Base-by-base conservation (phyloP, 2,113 vertebrate species). In the Petaurus breviceps region DNA sequence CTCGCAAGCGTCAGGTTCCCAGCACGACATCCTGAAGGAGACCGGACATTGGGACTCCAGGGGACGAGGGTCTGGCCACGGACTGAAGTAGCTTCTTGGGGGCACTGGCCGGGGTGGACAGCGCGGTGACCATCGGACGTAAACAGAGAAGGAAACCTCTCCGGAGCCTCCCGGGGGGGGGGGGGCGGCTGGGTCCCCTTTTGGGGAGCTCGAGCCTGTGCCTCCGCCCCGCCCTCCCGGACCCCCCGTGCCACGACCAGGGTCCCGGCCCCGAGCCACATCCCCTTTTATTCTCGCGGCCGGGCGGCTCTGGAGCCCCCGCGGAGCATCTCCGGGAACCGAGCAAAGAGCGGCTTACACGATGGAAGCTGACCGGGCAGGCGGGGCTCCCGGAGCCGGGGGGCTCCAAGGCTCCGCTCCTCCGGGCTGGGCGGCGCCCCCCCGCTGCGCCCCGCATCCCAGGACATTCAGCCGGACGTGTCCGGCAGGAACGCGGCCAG, bases 141-240 rank as follows among this genome's bases (percentile, higher is more conserved):
- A n/a, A 90, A 89, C 94, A 91, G 31, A 51, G 89, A 37, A 47
- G 89, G 61, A 95, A 92, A 25, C 49, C 25, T n/a, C n/a, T 52
- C 43, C 16, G 10, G 54, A 92, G 93, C 84, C 89, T 52, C 37
- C 93, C 4, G 0, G 3, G 47, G 47, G n/a, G n/a, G n/a, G n/a
- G n/a, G 47, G 2, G 2, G 47, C 47, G 47, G 47, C 47, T 49
- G 47, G 47, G 47, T 49, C 47, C 47, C 47, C 47, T 49, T 49
- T 49, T 49, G 47, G 47, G 47, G 47, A 49, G 47, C 51, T 47
- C 37, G 77, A 92, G 93, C 94, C 94, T 94, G 92, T 97, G n/a
- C n/a, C n/a, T n/a, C n/a, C n/a, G 51, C 93, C 96, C 97, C 96
- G 93, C 96, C 96, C 97, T 51, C 14, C 51, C 16, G 89, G 11